Evolutionary conservation across 2,888 invertebrate species (phyloP).

Genomic region (Deilephila elpenor): DNA sequence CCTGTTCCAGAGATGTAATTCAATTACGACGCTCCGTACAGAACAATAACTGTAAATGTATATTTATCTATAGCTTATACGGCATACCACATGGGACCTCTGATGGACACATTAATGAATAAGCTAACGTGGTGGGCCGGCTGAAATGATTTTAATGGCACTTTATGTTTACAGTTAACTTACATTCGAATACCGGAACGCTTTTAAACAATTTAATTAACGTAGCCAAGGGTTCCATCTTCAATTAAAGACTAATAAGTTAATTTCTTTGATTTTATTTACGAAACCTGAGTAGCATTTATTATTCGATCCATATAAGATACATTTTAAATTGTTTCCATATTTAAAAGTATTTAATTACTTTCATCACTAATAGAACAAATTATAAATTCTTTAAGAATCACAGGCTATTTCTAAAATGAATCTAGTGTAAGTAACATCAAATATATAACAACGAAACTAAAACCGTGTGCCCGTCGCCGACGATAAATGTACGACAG

Average conservation of each 20-base stretch:
- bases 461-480: not conserved
- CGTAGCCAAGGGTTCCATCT: not conserved
- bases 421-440: not conserved
- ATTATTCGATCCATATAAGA: too few species aligned
- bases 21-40: slow-evolving; percentile 46
- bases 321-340: too few species aligned
- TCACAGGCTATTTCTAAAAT: too few species aligned
- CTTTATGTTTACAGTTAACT: not conserved
- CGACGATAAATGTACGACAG: slow-evolving; percentile 22
- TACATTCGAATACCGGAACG: not conserved
- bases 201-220: too few species aligned
- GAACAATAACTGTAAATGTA: slow-evolving; percentile 29
- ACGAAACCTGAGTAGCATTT: not conserved
- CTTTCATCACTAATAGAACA: too few species aligned
- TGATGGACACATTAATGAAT: slow-evolving; percentile 17
- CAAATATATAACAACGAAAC: not conserved
- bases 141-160: not conserved
- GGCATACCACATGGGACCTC: slow-evolving; percentile 13
- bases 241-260: not conserved
- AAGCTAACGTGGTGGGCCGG: not conserved
- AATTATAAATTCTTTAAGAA: too few species aligned
- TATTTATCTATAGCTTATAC: not conserved
- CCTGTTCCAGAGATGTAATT: slow-evolving; percentile 55
- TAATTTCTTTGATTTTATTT: not conserved
- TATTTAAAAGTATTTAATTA: too few species aligned